A percentile compares a stretch with the other conserved stretches of the same genome.
These are phyloP conservation scores for Blastomussa wellsi DNA, from an alignment of 92 coral and sea anemone species.

Conservation along the genomic window DNA sequence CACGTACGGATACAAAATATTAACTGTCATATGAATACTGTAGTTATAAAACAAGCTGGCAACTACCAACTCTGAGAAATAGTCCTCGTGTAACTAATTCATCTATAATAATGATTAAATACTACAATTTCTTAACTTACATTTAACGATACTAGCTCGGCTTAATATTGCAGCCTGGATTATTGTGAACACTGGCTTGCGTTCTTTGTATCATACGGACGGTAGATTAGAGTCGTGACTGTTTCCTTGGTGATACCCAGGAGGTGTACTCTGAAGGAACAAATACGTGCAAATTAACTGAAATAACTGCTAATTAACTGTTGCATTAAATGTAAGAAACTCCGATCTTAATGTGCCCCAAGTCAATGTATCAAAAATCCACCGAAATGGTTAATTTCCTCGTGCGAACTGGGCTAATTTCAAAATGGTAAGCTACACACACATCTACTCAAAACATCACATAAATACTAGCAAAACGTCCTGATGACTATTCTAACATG, in stretches of 20 bases:
- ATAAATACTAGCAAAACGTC: too few species aligned
- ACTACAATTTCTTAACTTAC: slow-evolving; percentile 35
- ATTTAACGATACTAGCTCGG: slow-evolving; percentile 10
- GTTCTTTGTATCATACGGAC: slow-evolving; percentile 55
- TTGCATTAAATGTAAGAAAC: too few species aligned
- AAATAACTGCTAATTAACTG: neutral
- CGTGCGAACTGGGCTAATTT: too few species aligned
- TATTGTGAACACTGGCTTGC: neutral
- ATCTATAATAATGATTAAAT: slow-evolving; percentile 41
- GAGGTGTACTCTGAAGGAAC: slow-evolving; percentile 67
- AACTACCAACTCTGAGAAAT: neutral
- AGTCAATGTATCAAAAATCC: too few species aligned
- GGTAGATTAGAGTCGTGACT: slow-evolving; percentile 87
- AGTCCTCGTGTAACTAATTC: neutral
- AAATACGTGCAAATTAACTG: neutral
- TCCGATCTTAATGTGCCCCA: too few species aligned
- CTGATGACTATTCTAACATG: too few species aligned
- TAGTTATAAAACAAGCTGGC: slow-evolving; percentile 2
- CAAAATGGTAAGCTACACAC: too few species aligned
- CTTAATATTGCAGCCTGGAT: slow-evolving; percentile 12
- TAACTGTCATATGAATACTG: neutral
- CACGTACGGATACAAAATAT: slow-evolving; percentile 12
- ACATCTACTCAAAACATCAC: too few species aligned
- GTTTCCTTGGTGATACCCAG: slow-evolving; percentile 64
- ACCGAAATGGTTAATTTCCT: too few species aligned